These are phyloP conservation scores for Leptopilina syphax DNA, from an alignment of 2,888 invertebrate species.

Conservation along the genomic window DNA sequence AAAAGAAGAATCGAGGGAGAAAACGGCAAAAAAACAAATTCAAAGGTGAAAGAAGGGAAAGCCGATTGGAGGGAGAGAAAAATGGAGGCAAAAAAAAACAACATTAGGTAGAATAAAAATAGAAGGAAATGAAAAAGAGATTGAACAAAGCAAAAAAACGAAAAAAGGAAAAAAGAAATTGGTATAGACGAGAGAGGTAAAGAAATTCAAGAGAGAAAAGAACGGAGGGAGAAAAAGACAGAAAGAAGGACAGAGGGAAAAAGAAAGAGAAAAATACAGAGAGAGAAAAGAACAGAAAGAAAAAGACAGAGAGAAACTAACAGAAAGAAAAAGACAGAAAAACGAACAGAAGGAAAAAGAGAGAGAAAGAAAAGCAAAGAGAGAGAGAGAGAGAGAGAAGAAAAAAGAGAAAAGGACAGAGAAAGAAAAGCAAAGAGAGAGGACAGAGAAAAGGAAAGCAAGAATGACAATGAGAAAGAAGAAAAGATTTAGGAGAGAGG, in stretches of 20 bases:
- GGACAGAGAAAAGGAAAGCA: slow-evolving; percentile 40
- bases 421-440: slow-evolving; percentile 33
- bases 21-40: slow-evolving; percentile 24
- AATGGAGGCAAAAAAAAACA: too few species aligned
- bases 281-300: too few species aligned
- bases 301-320: too few species aligned
- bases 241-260: too few species aligned
- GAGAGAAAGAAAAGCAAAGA: slow-evolving; percentile 51
- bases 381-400: slow-evolving; percentile 51
- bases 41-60: slow-evolving; percentile 32
- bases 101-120: too few species aligned
- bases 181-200: slow-evolving; percentile 1
- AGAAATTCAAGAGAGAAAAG: background rate
- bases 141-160: too few species aligned
- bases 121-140: slow-evolving; percentile 13
- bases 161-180: slow-evolving; percentile 9
- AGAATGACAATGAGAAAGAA: slow-evolving; percentile 42
- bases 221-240: too few species aligned
- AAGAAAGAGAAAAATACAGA: too few species aligned
- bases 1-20: slow-evolving; percentile 47
- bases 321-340: too few species aligned
- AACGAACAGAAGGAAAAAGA: background rate
- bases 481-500: slow-evolving; percentile 45
- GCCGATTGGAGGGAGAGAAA: slow-evolving; percentile 35
- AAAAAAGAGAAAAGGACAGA: slow-evolving; percentile 45